Evolutionary conservation across 2,797 vertebrate genomes (phyloP), one percentile per base, ranked within the genome.

Genomic region (Psittacula echo): DNA sequence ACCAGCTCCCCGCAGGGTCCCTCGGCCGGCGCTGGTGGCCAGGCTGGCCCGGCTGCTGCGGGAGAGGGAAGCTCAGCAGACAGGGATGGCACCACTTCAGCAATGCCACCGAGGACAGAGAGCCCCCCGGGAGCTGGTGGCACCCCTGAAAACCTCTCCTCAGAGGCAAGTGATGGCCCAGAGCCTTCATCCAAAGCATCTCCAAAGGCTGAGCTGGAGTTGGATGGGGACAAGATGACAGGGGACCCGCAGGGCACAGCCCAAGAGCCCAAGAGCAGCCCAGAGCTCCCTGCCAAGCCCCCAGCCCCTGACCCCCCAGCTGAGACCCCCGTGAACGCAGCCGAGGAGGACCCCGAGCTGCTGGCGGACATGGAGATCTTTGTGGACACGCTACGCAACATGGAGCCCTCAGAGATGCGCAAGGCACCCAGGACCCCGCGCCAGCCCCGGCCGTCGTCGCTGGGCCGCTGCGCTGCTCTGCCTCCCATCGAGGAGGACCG

Each of bases 401-500:
- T 99, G 98, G 98, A 98, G 13, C 98, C 98, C n/a, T 97, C 98
- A 0, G 92, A 98, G 86, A 96, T 97, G 81, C 84, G 98, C 27
- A 98, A 98, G 76, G 97, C 92, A 0, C 96, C 97, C 74, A 97
- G 97, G 51, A 13, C 65, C 30, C 94, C 95, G 0, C 98, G 98
- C 72, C 86, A 86, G 54, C 70, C 96, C 1, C 98, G 98, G 3
- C 94, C 96, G 0, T 90, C 96, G 0, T 89, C 98, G 2, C 95
- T 98, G 21, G 41, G 83, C 11, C 97, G 97, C 48, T 82, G 98
- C 0, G 97, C 97, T 1, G 98, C 98, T 1, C 97, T 99, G 89
- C 98, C 99, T 0, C 98, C 99, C 21, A 99, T 99, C 6, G 98
- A 98, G 0, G 99, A 99, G 95, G 98, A 99, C 92, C 96, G 96